Evolutionary conservation across 92 coral and sea anemone species (phyloP).

Genomic region (Epizoanthus ramosus): DNA sequence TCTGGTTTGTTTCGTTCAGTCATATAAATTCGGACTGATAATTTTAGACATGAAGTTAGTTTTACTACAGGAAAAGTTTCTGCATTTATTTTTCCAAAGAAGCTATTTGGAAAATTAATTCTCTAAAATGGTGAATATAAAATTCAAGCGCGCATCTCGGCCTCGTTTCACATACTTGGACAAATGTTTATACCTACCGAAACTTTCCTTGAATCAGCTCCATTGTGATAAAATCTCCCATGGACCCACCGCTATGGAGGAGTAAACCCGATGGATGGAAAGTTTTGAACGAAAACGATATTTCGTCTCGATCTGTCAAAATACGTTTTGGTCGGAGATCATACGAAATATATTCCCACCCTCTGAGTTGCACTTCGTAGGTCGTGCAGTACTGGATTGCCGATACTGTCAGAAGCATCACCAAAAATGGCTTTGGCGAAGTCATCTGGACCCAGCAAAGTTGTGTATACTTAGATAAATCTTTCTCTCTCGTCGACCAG

Average conservation of each 20-base stretch:
- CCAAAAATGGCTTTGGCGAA: background rate
- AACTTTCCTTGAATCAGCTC: constrained; percentile 87
- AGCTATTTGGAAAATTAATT: background rate
- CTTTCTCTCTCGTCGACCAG: background rate
- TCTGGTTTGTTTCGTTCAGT: background rate
- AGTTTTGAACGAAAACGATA: constrained; percentile 82
- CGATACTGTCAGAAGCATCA: background rate
- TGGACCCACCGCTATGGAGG: constrained; percentile 80
- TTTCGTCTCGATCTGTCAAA: constrained; percentile 51
- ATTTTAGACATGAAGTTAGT: no score
- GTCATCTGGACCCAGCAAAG: constrained; percentile 10
- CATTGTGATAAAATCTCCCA: constrained; percentile 82
- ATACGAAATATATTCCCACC: constrained; percentile 67
- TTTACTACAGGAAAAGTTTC: background rate
- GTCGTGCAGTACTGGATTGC: constrained; percentile 42
- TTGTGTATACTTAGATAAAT: constrained; percentile 9
- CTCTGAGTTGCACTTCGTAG: constrained; percentile 62
- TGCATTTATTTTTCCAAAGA: constrained; percentile 5
- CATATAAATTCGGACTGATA: background rate
- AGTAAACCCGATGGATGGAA: constrained; percentile 82
- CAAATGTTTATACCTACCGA: constrained; percentile 62
- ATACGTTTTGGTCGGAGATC: constrained; percentile 72
- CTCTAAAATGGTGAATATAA: background rate
- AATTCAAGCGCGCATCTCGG: no score
- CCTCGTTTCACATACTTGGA: no score